These are phyloP conservation scores for Syngnathus rostellatus DNA, from an alignment of 2,797 vertebrate genomes.

Conservation along the genomic window DNA sequence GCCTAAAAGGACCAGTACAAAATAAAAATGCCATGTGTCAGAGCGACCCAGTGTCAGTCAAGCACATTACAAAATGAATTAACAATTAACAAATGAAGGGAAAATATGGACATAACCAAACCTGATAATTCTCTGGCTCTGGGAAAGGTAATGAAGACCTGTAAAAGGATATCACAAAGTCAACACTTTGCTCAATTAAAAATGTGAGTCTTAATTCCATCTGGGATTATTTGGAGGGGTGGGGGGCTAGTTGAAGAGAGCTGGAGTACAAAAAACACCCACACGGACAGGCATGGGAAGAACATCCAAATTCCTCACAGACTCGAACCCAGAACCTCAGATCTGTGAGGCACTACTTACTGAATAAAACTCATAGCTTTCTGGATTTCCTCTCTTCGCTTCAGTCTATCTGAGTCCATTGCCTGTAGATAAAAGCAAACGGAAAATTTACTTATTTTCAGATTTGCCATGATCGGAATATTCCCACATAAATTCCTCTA, in stretches of 20 bases:
- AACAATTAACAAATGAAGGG: background rate
- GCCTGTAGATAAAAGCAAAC: slow-evolving; percentile 30
- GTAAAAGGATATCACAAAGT: slow-evolving; percentile 26
- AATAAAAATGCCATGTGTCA: background rate
- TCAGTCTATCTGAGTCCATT: slow-evolving; percentile 84
- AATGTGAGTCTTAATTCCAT: background rate
- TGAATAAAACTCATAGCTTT: slow-evolving; percentile 97
- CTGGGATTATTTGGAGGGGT: background rate
- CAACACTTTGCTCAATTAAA: background rate
- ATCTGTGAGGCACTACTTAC: slow-evolving; percentile 65
- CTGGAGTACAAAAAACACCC: too few relatives aligned
- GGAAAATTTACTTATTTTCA: slow-evolving; percentile 12
- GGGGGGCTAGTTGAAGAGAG: too few relatives aligned
- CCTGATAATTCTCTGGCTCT: slow-evolving; percentile 94
- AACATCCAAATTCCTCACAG: too few relatives aligned
- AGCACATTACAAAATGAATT: too few relatives aligned
- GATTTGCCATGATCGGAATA: background rate
- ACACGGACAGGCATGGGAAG: too few relatives aligned
- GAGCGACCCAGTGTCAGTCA: too few relatives aligned
- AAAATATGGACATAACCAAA: slow-evolving; percentile 35
- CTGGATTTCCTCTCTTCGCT: slow-evolving; percentile 92
- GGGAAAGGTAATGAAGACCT: slow-evolving; percentile 92
- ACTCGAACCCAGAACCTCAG: too few relatives aligned
- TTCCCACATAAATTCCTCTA: background rate
- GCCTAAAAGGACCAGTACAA: slow-evolving; percentile 53